Evolutionary conservation across 2,113 vertebrate genomes (phyloP).

Genomic region (Tachycineta bicolor): DNA sequence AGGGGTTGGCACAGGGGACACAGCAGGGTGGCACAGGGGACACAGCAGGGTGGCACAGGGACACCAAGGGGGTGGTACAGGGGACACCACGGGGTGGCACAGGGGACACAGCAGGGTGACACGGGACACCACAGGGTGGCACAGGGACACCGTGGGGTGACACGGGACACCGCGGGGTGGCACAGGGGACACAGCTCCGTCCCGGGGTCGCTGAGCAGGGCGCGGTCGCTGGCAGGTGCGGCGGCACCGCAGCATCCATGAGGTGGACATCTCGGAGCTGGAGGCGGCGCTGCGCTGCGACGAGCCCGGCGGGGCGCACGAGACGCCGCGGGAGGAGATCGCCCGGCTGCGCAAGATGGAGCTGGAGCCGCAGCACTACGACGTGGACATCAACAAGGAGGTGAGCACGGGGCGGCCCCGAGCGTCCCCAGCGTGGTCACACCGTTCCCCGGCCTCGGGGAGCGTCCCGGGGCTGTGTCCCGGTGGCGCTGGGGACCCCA

Average conservation of each 20-base stretch:
- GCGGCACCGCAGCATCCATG: constrained; percentile 89
- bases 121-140: too few species aligned
- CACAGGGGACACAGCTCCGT: too few species aligned
- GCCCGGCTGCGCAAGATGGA: constrained; percentile 88
- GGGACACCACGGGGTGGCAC: too few species aligned
- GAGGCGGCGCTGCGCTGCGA: constrained; percentile 86
- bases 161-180: too few species aligned
- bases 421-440: accelerated
- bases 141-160: too few species aligned
- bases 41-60: too few species aligned
- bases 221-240: constrained; percentile 75
- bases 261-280: constrained; percentile 94
- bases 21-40: too few species aligned
- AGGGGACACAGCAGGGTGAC: too few species aligned
- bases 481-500: accelerated
- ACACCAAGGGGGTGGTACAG: too few species aligned
- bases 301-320: constrained; percentile 76
- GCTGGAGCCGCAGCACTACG: constrained; percentile 83
- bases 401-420: constrained; percentile 33
- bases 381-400: constrained; percentile 85
- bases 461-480: not conserved
- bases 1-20: too few species aligned
- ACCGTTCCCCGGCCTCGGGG: accelerated
- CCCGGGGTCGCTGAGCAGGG: not conserved
- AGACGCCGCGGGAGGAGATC: constrained; percentile 92